A percentile compares a stretch with the other conserved stretches of the same genome.
Conservation (phyloP, 2,888 invertebrate genomes). For the Notodonta dromedarius region DNA sequence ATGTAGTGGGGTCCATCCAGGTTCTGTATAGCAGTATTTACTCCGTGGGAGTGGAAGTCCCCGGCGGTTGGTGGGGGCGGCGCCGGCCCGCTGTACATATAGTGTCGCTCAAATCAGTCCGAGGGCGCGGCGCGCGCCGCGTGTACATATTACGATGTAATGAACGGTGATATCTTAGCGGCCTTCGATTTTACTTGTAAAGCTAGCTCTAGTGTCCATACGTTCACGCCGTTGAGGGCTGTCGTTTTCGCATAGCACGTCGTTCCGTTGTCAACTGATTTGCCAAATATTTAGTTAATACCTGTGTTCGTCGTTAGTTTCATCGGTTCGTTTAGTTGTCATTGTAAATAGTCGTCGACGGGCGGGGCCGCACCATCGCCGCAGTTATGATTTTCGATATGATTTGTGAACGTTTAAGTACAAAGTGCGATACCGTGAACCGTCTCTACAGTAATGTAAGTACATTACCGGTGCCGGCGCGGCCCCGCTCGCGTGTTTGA, state of each 20-base stretch:
- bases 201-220: slow-evolving; percentile 77
- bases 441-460: slow-evolving; percentile 48
- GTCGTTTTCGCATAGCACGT: slow-evolving; percentile 56
- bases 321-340: slow-evolving; percentile 61
- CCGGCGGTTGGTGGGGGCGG: neutral
- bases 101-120: slow-evolving; percentile 53
- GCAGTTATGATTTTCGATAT: slow-evolving; percentile 46
- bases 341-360: slow-evolving; percentile 68
- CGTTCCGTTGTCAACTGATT: slow-evolving; percentile 61
- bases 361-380: slow-evolving; percentile 44
- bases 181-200: slow-evolving; percentile 84
- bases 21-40: neutral
- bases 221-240: slow-evolving; percentile 54
- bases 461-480: slow-evolving; percentile 47
- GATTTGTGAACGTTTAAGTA: slow-evolving; percentile 55
- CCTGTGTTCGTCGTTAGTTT: slow-evolving; percentile 58
- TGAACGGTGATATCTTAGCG: slow-evolving; percentile 84
- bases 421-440: slow-evolving; percentile 55
- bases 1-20: too few species aligned
- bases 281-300: slow-evolving; percentile 78
- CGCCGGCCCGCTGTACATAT: slow-evolving; percentile 58
- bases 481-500: slow-evolving; percentile 47
- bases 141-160: slow-evolving; percentile 77
- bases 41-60: neutral
- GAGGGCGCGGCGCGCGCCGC: slow-evolving; percentile 40